Evolutionary conservation across 2,797 vertebrate genomes (phyloP).

Genomic region (Acipenser ruthenus): DNA sequence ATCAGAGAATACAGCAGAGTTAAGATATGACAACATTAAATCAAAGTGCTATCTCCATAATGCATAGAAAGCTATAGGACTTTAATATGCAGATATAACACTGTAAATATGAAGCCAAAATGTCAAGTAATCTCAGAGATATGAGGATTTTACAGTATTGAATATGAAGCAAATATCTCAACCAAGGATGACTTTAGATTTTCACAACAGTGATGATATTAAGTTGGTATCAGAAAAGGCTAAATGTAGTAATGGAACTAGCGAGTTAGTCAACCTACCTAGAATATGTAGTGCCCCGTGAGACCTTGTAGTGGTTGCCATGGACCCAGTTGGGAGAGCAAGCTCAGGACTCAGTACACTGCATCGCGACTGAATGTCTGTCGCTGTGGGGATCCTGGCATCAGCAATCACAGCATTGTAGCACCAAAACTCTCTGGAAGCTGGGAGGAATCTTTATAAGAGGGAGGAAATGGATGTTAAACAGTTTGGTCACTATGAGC

Average conservation of each 20-base stretch:
- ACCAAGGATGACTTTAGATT: too few relatives aligned
- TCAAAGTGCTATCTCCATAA: too few relatives aligned
- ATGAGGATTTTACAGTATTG: too few relatives aligned
- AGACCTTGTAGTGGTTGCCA: slow-evolving; percentile 89
- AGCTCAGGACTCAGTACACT: slow-evolving; percentile 94
- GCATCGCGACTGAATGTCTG: slow-evolving; percentile 86
- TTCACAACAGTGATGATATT: too few relatives aligned
- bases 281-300: slow-evolving; percentile 94
- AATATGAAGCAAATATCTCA: too few relatives aligned
- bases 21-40: too few relatives aligned
- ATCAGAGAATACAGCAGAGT: neutral
- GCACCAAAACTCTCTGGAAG: slow-evolving; percentile 85
- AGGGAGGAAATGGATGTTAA: neutral
- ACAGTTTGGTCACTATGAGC: too few relatives aligned
- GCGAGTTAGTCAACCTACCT: slow-evolving; percentile 50
- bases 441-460: slow-evolving; percentile 74
- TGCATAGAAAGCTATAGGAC: too few relatives aligned
- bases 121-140: too few relatives aligned
- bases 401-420: slow-evolving; percentile 96
- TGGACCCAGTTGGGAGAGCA: slow-evolving; percentile 83
- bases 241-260: neutral
- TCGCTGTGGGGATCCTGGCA: slow-evolving; percentile 79
- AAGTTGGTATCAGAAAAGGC: neutral
- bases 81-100: too few relatives aligned
- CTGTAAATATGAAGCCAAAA: too few relatives aligned